A percentile compares a stretch with the other conserved stretches of the same genome.
Conservation (phyloP, 2,888 invertebrate species). For the Epistrophella euchroma region DNA sequence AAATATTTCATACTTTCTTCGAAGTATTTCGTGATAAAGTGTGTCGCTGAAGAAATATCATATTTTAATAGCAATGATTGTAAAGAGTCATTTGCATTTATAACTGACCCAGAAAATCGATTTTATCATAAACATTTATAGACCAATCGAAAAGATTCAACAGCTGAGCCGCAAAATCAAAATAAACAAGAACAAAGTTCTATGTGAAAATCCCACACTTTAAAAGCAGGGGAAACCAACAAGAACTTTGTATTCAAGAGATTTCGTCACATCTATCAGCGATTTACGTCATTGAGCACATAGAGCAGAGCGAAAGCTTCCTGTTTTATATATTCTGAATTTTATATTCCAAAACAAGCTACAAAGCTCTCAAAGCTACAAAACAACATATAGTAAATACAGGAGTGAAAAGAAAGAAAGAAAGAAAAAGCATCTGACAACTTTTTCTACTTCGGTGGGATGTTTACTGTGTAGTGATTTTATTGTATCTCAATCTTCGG, state of each 20-base stretch:
- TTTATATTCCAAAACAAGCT: constrained; percentile 21
- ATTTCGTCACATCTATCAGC: constrained; percentile 48
- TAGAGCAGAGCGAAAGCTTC: constrained; percentile 63
- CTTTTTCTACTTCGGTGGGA: constrained; percentile 26
- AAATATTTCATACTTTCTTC: constrained; percentile 24
- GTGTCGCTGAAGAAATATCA: not conserved
- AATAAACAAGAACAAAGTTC: constrained; percentile 52
- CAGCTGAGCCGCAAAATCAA: constrained; percentile 64
- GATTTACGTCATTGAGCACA: constrained; percentile 55
- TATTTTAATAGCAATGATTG: too few species aligned
- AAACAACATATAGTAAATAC: not conserved
- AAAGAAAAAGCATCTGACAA: constrained; percentile 34
- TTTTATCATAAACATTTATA: constrained; percentile 27
- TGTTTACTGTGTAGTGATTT: constrained; percentile 46
- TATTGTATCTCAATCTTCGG: constrained; percentile 59
- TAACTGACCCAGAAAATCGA: constrained; percentile 58
- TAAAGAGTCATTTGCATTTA: not conserved
- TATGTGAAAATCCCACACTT: constrained; percentile 9
- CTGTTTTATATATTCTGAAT: constrained; percentile 7
- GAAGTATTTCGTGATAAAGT: constrained; percentile 22
- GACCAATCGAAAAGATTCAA: constrained; percentile 44
- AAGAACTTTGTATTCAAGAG: constrained; percentile 40
- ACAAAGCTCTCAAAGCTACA: constrained; percentile 57
- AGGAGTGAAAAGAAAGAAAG: constrained; percentile 28
- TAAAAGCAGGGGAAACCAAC: constrained; percentile 41